phyloP scores from a whole-genome alignment of 2,797 vertebrate genomes.

The Sparus aurata region DNA sequence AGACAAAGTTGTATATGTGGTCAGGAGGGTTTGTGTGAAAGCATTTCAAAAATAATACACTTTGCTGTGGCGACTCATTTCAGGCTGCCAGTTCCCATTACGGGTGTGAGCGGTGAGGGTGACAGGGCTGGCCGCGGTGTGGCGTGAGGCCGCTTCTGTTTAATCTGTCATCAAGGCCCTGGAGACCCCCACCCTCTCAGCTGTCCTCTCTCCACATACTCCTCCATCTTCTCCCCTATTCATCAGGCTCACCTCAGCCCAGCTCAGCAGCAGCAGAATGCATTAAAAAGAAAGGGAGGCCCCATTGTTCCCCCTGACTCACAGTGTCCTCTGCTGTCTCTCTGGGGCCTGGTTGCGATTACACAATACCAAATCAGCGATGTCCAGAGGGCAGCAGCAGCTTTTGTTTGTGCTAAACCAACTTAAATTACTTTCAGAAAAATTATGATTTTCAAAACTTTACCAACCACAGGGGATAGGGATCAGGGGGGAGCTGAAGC shows the following conservation, averaged over 20 bases:
- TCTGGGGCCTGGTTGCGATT: conserved; percentile 28
- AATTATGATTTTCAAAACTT: conserved; percentile 48
- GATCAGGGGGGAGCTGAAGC: conserved; percentile 52
- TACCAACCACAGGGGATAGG: conserved; percentile 36
- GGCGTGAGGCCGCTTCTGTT: conserved; percentile 93
- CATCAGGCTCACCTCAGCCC: conserved; percentile 92
- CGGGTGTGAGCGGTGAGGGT: conserved; percentile 91
- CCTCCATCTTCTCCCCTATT: conserved; percentile 80
- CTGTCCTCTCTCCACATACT: conserved; percentile 63
- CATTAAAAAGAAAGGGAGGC: conserved; percentile 81
- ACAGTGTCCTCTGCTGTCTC: conserved; percentile 51
- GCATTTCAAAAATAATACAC: conserved; percentile 99
- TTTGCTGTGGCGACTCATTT: conserved; percentile 96
- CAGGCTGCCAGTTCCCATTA: conserved; percentile 99
- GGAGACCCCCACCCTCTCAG: conserved; percentile 89
- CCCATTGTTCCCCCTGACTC: conserved; percentile 69
- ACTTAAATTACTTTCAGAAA: conserved; percentile 42
- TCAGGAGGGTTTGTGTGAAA: conserved; percentile 97
- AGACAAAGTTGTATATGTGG: conserved; percentile 93
- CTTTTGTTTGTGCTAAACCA: conserved; percentile 37
- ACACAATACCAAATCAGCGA: conserved; percentile 10
- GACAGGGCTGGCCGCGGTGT: conserved; percentile 90
- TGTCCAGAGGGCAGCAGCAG: conserved; percentile 24
- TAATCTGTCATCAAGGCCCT: conserved; percentile 98
- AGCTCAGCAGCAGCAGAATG: conserved; percentile 84